phyloP scores from a whole-genome alignment of 2,888 invertebrate species.

The Stenurella melanura region DNA sequence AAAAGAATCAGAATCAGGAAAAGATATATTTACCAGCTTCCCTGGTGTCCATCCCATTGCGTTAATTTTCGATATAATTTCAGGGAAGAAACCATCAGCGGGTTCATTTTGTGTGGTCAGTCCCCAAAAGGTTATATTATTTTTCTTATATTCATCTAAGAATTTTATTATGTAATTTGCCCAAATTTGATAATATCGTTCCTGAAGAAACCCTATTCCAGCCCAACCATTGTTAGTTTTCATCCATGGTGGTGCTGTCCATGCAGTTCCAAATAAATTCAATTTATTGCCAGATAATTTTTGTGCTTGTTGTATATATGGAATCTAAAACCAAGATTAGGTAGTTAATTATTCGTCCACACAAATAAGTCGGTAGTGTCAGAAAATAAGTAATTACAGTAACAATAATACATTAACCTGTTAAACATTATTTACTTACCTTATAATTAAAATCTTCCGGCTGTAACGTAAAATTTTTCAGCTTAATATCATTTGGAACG shows the following conservation, averaged over 20 bases:
- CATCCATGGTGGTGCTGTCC: not conserved
- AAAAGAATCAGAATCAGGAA: too few relatives aligned
- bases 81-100: not conserved
- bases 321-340: too few relatives aligned
- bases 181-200: not conserved
- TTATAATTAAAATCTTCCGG: slow-evolving; percentile 82
- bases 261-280: not conserved
- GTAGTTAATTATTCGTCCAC: too few relatives aligned
- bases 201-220: not conserved
- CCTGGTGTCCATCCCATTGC: not conserved
- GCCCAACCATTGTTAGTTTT: not conserved
- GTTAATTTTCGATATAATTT: not conserved
- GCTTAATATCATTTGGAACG: slow-evolving; percentile 64
- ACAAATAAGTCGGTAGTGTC: too few relatives aligned
- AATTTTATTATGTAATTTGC: not conserved
- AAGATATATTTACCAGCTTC: not conserved
- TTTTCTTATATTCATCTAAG: not conserved
- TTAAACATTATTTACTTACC: too few relatives aligned
- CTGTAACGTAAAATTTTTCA: slow-evolving; percentile 58
- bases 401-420: too few relatives aligned
- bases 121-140: not conserved
- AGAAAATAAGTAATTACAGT: too few relatives aligned
- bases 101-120: not conserved
- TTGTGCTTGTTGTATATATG: too few relatives aligned
- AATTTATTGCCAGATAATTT: too few relatives aligned